These are phyloP conservation scores for Cichlasoma orientale DNA, from an alignment of 2,797 vertebrate species.

Conservation along the genomic window DNA sequence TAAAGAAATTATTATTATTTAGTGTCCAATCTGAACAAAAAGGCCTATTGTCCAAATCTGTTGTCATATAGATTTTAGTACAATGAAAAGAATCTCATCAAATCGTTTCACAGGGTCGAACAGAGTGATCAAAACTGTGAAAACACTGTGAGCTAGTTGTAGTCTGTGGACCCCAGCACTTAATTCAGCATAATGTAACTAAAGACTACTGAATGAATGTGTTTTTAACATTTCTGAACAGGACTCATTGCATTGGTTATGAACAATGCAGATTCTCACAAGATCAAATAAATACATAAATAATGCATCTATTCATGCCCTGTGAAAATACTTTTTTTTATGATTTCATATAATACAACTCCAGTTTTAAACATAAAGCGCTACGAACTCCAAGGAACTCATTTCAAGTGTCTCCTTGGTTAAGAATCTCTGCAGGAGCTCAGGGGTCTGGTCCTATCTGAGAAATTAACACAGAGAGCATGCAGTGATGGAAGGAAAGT, in stretches of 20 bases:
- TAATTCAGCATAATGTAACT: not conserved
- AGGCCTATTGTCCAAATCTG: not conserved
- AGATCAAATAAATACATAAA: too few relatives aligned
- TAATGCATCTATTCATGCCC: not conserved
- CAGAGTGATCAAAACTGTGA: not conserved
- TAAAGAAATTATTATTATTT: too few relatives aligned
- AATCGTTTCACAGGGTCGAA: not conserved
- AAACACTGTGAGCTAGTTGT: not conserved
- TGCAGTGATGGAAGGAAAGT: not conserved
- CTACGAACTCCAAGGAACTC: not conserved
- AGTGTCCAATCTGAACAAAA: too few relatives aligned
- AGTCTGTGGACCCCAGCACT: too few relatives aligned
- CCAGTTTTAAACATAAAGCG: not conserved
- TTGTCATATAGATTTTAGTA: not conserved
- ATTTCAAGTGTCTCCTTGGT: conserved; percentile 2
- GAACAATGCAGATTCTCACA: not conserved
- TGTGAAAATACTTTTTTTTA: not conserved
- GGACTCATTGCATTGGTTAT: not conserved
- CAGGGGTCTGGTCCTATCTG: conserved; percentile 3
- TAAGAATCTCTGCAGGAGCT: conserved; percentile 11
- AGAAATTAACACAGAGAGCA: conserved; percentile 13
- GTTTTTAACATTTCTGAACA: not conserved
- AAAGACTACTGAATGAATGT: not conserved
- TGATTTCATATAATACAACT: not conserved
- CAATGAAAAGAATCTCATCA: not conserved